Conservation (phyloP, 2,888 invertebrate species). For the Archaeoteleia sp. region DNA sequence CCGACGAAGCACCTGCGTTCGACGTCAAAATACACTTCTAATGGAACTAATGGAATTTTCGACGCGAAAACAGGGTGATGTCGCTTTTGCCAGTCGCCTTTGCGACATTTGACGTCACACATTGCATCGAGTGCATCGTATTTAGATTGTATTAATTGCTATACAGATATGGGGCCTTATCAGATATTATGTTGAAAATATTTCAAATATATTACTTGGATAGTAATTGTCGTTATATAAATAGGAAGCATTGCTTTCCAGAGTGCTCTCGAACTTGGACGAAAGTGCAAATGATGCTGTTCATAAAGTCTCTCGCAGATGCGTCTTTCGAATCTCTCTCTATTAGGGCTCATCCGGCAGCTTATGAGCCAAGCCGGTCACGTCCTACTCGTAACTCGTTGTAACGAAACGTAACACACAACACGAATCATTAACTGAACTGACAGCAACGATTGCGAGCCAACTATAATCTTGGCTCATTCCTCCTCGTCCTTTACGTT, state of each 20-base stretch:
- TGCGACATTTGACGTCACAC: too few species aligned
- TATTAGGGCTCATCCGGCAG: conserved; percentile 37
- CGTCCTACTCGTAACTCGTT: conserved; percentile 67
- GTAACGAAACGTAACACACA: conserved; percentile 69
- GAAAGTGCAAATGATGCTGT: background rate
- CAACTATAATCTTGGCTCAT: conserved; percentile 22
- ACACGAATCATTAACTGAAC: conserved; percentile 60
- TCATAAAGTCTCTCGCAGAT: background rate
- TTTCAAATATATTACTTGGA: too few species aligned
- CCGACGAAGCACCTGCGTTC: conserved; percentile 23
- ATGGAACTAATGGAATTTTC: too few species aligned
- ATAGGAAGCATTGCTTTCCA: too few species aligned
- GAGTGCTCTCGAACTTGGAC: background rate
- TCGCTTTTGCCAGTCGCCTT: too few species aligned
- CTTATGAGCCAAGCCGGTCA: conserved; percentile 64
- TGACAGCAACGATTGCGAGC: conserved; percentile 38
- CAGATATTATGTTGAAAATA: too few species aligned
- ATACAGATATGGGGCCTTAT: too few species aligned
- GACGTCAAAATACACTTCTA: too few species aligned
- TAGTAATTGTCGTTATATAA: too few species aligned
- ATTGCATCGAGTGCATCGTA: too few species aligned
- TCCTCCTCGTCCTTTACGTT: conserved; percentile 18
- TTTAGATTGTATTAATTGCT: too few species aligned
- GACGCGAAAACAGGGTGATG: too few species aligned
- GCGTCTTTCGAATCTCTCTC: conserved; percentile 14